A percentile compares a stretch with the other conserved stretches of the same genome.
Evolutionary conservation across 2,888 invertebrate species (phyloP).

Genomic region (Limnephilus marmoratus): DNA sequence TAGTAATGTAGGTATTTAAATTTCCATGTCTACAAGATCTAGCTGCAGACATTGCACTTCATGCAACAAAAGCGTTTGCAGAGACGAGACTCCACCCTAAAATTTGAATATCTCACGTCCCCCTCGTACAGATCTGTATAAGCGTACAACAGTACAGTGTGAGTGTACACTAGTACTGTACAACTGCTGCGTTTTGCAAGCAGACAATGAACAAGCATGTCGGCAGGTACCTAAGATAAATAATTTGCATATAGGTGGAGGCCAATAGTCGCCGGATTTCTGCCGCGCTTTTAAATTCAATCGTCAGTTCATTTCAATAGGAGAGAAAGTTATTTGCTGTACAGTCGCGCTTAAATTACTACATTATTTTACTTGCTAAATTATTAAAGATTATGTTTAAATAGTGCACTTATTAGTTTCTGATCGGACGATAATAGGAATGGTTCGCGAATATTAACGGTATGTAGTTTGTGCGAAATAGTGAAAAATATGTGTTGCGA

Average conservation of each 20-base stretch:
- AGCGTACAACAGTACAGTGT: not conserved
- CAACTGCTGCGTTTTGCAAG: slow-evolving; percentile 65
- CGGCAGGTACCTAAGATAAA: slow-evolving; percentile 61
- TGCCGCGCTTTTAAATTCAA: slow-evolving; percentile 59
- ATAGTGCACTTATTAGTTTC: slow-evolving; percentile 58
- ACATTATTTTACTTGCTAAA: slow-evolving; percentile 28
- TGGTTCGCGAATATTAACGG: slow-evolving; percentile 55
- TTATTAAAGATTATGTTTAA: slow-evolving; percentile 8
- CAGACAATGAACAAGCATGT: slow-evolving; percentile 64
- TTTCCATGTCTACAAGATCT: slow-evolving; percentile 55
- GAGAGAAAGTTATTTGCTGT: slow-evolving; percentile 38
- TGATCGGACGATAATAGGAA: slow-evolving; percentile 55
- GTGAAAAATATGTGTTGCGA: slow-evolving; percentile 54
- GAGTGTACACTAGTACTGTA: slow-evolving; percentile 20
- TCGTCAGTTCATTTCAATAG: slow-evolving; percentile 42
- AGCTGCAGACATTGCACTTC: slow-evolving; percentile 78
- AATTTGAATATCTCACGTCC: slow-evolving; percentile 61
- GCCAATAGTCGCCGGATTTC: slow-evolving; percentile 55
- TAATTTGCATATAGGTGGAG: slow-evolving; percentile 63
- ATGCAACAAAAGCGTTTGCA: slow-evolving; percentile 69
- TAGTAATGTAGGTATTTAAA: slow-evolving; percentile 2
- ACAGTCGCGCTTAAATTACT: slow-evolving; percentile 40
- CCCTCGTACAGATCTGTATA: slow-evolving; percentile 33
- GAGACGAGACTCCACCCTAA: slow-evolving; percentile 62
- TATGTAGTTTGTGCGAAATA: slow-evolving; percentile 58